A percentile compares a stretch with the other conserved stretches of the same genome.
phyloP scores from a whole-genome alignment of 2,113 vertebrate genomes.

The Xyrauchen texanus region DNA sequence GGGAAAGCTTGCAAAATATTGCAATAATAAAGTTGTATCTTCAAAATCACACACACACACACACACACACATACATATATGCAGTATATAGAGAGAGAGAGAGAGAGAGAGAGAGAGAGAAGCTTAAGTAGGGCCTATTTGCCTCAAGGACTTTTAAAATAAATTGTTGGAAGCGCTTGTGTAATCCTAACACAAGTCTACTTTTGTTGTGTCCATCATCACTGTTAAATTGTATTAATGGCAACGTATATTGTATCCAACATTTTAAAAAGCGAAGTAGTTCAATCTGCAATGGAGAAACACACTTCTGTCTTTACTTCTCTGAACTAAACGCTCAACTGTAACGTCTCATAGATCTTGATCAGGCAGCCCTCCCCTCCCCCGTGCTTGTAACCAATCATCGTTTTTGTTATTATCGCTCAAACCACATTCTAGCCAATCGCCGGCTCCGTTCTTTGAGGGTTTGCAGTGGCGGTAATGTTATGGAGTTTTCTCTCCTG shows the following conservation, averaged over 20 bases:
- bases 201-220: not conserved
- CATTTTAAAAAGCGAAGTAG: not conserved
- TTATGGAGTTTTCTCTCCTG: conserved; percentile 69
- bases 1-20: not conserved
- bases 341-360: not conserved
- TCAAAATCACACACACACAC: no score
- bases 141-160: no score
- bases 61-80: no score
- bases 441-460: conserved; percentile 55
- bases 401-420: conserved; percentile 11
- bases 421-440: conserved; percentile 16
- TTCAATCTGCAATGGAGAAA: not conserved
- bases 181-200: no score
- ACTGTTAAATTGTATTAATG: not conserved
- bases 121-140: no score
- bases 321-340: not conserved
- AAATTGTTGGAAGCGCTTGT: no score
- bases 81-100: no score
- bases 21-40: not conserved
- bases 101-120: no score
- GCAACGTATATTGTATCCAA: not conserved
- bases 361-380: not conserved
- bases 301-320: not conserved
- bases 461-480: conserved; percentile 67
- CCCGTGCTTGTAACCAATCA: conserved; percentile 68